Conservation (phyloP, 2,888 invertebrate genomes). For the Petrolisthes manimaculis region DNA sequence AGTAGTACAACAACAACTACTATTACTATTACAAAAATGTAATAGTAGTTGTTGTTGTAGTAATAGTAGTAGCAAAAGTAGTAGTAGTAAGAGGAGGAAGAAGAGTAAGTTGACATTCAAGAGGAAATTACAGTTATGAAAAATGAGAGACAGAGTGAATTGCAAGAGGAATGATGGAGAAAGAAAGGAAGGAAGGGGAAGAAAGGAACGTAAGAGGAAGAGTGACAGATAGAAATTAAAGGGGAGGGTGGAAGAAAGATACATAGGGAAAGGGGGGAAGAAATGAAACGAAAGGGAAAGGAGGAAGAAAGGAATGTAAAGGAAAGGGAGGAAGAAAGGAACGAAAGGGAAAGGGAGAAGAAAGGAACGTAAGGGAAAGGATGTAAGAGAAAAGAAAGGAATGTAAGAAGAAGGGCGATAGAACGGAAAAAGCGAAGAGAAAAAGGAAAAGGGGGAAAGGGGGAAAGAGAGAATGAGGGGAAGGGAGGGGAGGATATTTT, state of each 20-base stretch:
- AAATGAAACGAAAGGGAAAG: background rate
- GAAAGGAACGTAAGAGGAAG: background rate
- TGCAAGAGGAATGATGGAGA: background rate
- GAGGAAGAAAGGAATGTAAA: background rate
- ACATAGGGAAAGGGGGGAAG: background rate
- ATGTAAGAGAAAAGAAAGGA: too few relatives aligned
- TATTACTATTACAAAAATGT: too few relatives aligned
- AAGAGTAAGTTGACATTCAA: too few relatives aligned
- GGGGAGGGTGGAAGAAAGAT: background rate
- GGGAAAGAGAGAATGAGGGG: background rate
- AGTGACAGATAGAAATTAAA: background rate
- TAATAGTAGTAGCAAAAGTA: too few relatives aligned
- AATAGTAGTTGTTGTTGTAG: too few relatives aligned
- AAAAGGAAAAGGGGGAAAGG: background rate
- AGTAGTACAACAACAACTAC: too few relatives aligned
- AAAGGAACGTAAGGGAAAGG: background rate
- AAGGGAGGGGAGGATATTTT: background rate
- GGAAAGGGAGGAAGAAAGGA: background rate
- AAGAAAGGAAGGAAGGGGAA: background rate
- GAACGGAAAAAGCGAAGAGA: background rate
- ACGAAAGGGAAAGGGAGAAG: background rate
- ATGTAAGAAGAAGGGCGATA: background rate
- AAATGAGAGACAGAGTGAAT: background rate
- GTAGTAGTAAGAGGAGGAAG: too few relatives aligned
- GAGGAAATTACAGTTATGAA: too few relatives aligned